phyloP scores from a whole-genome alignment of 35 echinoderm and acorn worm species.

The Strongylocentrotus purpuratus region DNA sequence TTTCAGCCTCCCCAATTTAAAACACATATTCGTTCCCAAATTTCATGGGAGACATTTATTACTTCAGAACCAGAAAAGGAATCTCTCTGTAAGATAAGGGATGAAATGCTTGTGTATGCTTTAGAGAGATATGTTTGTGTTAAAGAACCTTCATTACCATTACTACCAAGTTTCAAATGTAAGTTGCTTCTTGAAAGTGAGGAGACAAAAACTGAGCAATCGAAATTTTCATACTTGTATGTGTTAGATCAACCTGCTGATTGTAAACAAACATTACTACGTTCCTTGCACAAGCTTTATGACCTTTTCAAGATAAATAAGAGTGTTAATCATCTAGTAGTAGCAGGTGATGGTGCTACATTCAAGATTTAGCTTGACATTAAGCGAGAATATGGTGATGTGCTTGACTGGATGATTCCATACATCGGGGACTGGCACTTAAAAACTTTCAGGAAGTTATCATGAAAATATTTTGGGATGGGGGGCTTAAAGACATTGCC shows the following conservation, averaged over 20 bases:
- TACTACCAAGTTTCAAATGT: neutral
- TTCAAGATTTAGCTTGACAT: constrained; percentile 46
- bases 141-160: neutral
- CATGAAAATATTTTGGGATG: constrained; percentile 22
- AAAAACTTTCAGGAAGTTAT: constrained; percentile 63
- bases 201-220: neutral
- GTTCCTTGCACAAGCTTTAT: neutral
- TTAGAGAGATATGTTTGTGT: neutral
- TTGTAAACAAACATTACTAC: neutral
- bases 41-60: constrained; percentile 18
- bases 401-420: constrained; percentile 64
- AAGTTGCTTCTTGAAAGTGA: neutral
- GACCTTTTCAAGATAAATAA: neutral
- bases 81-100: neutral
- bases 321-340: constrained; percentile 53
- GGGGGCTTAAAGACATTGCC: neutral
- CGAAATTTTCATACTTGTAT: neutral
- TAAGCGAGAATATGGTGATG: constrained; percentile 62
- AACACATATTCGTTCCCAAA: neutral
- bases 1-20: neutral
- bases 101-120: neutral
- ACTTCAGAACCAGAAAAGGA: neutral
- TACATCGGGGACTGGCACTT: constrained; percentile 79
- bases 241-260: neutral
- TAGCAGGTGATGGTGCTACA: constrained; percentile 70